Evolutionary conservation across 1,140 invertebrate genomes (phyloP).

Genomic region (Limonius californicus): DNA sequence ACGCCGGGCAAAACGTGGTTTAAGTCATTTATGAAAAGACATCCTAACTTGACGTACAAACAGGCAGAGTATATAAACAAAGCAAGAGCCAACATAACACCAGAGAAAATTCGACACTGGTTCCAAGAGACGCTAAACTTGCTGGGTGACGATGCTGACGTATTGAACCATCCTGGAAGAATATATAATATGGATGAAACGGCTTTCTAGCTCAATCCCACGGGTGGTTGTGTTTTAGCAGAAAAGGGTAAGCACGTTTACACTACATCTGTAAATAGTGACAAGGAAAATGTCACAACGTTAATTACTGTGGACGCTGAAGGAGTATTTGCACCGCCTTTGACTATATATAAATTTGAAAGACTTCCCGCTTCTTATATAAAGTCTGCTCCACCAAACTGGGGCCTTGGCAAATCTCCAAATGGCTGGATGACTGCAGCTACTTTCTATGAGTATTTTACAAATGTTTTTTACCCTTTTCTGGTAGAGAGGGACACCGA

Average conservation of each 20-base stretch:
- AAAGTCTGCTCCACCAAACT: background rate
- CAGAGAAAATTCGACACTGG: too few relatives aligned
- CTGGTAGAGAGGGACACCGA: background rate
- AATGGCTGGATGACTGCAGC: conserved; percentile 13
- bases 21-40: conserved; percentile 28
- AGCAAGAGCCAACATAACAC: background rate
- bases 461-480: conserved; percentile 13
- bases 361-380: conserved; percentile 26
- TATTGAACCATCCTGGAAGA: conserved; percentile 31
- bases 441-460: conserved; percentile 15
- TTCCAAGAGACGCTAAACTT: too few relatives aligned
- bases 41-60: conserved; percentile 32
- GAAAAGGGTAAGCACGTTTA: conserved; percentile 41
- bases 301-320: conserved; percentile 40
- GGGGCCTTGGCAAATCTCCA: background rate
- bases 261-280: conserved; percentile 28
- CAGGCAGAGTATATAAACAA: conserved; percentile 32
- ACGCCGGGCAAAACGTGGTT: conserved; percentile 32
- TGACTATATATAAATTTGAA: conserved; percentile 40
- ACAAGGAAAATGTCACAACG: conserved; percentile 44
- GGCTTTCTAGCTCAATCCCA: conserved; percentile 37
- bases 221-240: conserved; percentile 36
- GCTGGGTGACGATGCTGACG: conserved; percentile 20
- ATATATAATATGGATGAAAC: conserved; percentile 44
- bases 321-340: conserved; percentile 36